Conservation (phyloP, 2,888 invertebrate genomes). For the Athripsodes cinereus region DNA sequence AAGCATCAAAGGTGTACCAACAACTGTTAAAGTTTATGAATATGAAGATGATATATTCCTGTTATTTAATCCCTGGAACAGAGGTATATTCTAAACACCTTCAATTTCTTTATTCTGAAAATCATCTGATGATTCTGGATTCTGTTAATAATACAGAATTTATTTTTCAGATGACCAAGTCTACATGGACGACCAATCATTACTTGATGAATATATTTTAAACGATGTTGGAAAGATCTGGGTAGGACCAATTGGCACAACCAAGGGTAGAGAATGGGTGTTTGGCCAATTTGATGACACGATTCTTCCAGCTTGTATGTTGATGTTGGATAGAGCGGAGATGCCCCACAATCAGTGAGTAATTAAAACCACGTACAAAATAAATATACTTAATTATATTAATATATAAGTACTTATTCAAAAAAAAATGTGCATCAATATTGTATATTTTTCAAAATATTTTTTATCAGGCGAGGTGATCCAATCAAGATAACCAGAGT, state of each 20-base stretch:
- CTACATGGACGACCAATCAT: slow-evolving; percentile 62
- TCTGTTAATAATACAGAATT: too few relatives aligned
- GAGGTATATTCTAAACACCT: slow-evolving; percentile 47
- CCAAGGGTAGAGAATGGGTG: slow-evolving; percentile 74
- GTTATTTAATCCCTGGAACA: slow-evolving; percentile 78
- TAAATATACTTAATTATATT: not conserved
- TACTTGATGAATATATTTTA: slow-evolving; percentile 70
- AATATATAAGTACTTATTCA: too few relatives aligned
- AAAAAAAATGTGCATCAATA: too few relatives aligned
- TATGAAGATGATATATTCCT: slow-evolving; percentile 66
- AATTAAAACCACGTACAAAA: not conserved
- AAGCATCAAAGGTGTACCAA: slow-evolving; percentile 40
- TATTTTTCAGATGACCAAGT: slow-evolving; percentile 62
- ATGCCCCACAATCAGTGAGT: slow-evolving; percentile 52
- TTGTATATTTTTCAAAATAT: not conserved
- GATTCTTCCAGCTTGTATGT: slow-evolving; percentile 63
- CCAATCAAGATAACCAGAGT: slow-evolving; percentile 62
- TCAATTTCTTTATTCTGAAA: not conserved
- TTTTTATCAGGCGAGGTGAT: slow-evolving; percentile 53
- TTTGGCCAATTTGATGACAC: slow-evolving; percentile 75
- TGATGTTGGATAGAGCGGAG: slow-evolving; percentile 62
- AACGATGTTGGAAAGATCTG: slow-evolving; percentile 83
- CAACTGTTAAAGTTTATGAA: slow-evolving; percentile 43
- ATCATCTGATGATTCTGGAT: not conserved
- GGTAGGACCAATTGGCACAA: slow-evolving; percentile 68